Evolutionary conservation across 2,888 invertebrate species (phyloP).

Genomic region (Taenaris catops): DNA sequence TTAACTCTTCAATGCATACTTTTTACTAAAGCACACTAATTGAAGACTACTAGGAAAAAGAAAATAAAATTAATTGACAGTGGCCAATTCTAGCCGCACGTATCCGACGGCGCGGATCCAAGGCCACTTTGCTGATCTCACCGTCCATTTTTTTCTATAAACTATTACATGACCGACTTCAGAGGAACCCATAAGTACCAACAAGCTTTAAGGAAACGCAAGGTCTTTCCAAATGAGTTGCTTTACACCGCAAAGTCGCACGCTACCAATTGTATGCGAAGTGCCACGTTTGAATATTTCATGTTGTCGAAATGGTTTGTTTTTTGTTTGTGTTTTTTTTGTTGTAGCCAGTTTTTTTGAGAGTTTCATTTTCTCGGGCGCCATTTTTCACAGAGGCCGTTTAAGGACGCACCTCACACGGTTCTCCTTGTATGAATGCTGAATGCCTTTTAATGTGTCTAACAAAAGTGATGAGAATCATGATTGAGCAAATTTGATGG

Average conservation of each 20-base stretch:
- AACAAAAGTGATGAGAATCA: too few species aligned
- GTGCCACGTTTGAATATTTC: slow-evolving; percentile 49
- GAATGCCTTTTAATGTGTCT: too few species aligned
- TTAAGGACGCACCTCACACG: slow-evolving; percentile 30
- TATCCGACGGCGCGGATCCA: slow-evolving; percentile 44
- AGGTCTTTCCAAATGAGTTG: slow-evolving; percentile 24
- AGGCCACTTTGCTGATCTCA: slow-evolving; percentile 68
- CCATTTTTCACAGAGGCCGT: slow-evolving; percentile 48
- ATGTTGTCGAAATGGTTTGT: slow-evolving; percentile 46
- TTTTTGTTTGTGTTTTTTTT: slow-evolving; percentile 36
- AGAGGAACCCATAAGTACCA: slow-evolving; percentile 33
- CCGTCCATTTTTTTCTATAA: slow-evolving; percentile 55
- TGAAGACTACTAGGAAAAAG: slow-evolving; percentile 31
- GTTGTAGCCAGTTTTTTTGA: slow-evolving; percentile 39
- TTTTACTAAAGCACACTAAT: too few species aligned
- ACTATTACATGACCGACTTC: slow-evolving; percentile 46
- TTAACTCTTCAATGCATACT: too few species aligned
- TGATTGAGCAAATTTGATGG: too few species aligned
- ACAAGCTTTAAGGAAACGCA: slow-evolving; percentile 29
- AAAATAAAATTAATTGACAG: slow-evolving; percentile 39
- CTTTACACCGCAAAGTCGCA: slow-evolving; percentile 40
- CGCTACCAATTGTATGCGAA: slow-evolving; percentile 41
- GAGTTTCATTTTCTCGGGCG: slow-evolving; percentile 53
- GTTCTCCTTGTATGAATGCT: slow-evolving; percentile 7
- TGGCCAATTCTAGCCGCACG: slow-evolving; percentile 50